Percentiles rank a stretch among this genome's conserved stretches.
Evolutionary conservation across 2,113 vertebrate genomes (phyloP).

Genomic region (Apus apus): DNA sequence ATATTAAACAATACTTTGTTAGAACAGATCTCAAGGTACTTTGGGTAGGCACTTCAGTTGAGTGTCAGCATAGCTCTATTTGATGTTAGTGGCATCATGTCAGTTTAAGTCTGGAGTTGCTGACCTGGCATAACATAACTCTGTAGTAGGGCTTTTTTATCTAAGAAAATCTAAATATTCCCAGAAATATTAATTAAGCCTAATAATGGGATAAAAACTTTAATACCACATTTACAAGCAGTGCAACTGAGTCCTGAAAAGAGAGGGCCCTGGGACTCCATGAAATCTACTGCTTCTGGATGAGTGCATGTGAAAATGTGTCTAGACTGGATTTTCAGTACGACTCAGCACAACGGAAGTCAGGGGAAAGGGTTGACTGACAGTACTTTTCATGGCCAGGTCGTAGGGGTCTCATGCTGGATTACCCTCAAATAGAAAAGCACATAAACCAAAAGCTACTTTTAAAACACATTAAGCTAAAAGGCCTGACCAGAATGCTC

Average conservation of each 20-base stretch:
- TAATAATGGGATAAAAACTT: background rate
- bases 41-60: background rate
- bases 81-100: background rate
- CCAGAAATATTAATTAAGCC: background rate
- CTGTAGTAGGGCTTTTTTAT: background rate
- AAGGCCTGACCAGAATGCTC: background rate
- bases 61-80: background rate
- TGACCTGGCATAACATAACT: background rate
- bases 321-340: background rate
- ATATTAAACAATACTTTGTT: background rate
- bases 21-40: background rate
- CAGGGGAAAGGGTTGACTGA: background rate
- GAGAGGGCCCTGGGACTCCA: background rate
- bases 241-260: background rate
- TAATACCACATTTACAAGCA: background rate
- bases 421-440: background rate
- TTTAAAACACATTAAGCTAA: background rate
- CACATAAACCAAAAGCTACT: background rate
- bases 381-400: background rate
- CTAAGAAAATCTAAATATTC: background rate
- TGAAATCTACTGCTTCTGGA: background rate
- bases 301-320: accelerated
- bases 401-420: background rate
- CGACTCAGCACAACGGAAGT: background rate
- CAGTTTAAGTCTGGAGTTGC: background rate